Conservation (phyloP, 2,888 invertebrate species). For the Andrena camellia region DNA sequence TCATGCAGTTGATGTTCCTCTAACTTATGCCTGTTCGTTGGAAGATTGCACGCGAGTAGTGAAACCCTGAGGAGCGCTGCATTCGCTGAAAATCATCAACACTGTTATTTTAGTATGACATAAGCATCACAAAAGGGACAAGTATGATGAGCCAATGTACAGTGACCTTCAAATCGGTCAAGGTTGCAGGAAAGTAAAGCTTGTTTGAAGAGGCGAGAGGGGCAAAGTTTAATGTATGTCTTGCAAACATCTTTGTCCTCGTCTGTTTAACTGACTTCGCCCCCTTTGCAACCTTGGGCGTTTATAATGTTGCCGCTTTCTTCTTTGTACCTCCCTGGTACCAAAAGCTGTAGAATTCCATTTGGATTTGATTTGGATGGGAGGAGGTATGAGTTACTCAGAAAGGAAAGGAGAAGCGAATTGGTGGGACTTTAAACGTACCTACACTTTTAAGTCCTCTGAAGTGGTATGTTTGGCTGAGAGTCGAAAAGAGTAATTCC, state of each 20-base stretch:
- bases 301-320: background rate
- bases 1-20: constrained; percentile 61
- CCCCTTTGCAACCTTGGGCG: background rate
- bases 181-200: constrained; percentile 12
- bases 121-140: background rate
- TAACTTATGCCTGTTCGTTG: constrained; percentile 42
- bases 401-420: background rate
- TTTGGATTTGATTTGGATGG: background rate
- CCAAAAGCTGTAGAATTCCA: background rate
- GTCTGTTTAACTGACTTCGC: constrained; percentile 15
- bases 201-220: constrained; percentile 4
- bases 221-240: background rate
- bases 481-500: constrained; percentile 23
- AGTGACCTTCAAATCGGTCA: constrained; percentile 1
- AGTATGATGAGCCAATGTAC: background rate
- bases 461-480: background rate
- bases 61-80: constrained; percentile 15
- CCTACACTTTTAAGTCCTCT: background rate
- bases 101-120: too few relatives aligned
- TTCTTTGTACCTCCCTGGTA: background rate
- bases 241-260: background rate
- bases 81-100: background rate
- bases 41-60: background rate
- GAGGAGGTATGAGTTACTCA: too few relatives aligned
- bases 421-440: background rate